Evolutionary conservation across 2,888 invertebrate genomes (phyloP).

Genomic region (Apodemia mormo): DNA sequence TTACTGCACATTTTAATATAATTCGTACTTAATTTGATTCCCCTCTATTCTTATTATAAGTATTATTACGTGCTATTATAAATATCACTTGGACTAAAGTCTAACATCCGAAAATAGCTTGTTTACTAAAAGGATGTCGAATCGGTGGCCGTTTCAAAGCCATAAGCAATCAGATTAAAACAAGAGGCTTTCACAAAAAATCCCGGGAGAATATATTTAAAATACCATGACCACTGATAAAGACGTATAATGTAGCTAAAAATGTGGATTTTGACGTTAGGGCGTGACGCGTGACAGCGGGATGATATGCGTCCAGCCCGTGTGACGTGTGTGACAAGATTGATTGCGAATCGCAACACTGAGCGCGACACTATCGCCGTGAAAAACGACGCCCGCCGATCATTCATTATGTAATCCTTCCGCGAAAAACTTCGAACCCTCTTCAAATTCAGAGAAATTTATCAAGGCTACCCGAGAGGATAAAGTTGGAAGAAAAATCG

Average conservation of each 20-base stretch:
- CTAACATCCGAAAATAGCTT: no score
- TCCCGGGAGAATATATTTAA: neutral
- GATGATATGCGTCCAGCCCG: neutral
- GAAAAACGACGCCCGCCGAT: slow-evolving; percentile 13
- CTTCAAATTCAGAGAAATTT: slow-evolving; percentile 11
- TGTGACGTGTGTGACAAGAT: slow-evolving; percentile 5
- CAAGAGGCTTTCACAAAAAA: neutral
- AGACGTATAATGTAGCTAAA: neutral
- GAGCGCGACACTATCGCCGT: neutral
- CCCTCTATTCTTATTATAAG: no score
- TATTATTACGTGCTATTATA: no score
- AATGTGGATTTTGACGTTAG: neutral
- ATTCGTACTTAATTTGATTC: no score
- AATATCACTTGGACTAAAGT: no score
- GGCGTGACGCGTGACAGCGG: slow-evolving; percentile 1
- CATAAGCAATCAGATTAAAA: neutral
- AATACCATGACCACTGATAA: neutral
- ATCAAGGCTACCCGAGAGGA: neutral
- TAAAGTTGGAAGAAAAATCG: slow-evolving; percentile 14
- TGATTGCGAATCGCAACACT: neutral
- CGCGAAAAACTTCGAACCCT: slow-evolving; percentile 16
- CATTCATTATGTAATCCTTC: slow-evolving; percentile 15
- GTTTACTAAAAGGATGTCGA: no score
- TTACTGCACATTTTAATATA: no score
- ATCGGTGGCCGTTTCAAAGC: no score